A percentile compares a stretch with the other conserved stretches of the same genome.
Evolutionary conservation across 1,140 invertebrate species (phyloP).

Genomic region (Lasaia peninsularis): DNA sequence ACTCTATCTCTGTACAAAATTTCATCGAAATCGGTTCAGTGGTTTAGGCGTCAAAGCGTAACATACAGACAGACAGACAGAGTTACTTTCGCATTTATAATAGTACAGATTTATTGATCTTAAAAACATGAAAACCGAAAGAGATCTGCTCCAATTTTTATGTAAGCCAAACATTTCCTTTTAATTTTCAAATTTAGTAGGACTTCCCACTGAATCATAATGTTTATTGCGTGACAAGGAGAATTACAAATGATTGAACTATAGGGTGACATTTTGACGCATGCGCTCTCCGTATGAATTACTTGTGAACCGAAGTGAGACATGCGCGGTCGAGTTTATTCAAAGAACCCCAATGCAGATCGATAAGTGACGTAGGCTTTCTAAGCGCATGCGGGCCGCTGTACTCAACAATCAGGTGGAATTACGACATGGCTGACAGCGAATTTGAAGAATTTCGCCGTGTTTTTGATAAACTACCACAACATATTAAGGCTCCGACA

Average conservation of each 20-base stretch:
- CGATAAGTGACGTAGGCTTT: conserved; percentile 40
- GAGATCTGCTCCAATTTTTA: too few species aligned
- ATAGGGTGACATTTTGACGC: conserved; percentile 31
- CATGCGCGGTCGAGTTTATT: conserved; percentile 34
- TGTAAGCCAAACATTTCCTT: too few species aligned
- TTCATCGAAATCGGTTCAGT: too few species aligned
- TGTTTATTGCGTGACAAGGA: conserved; percentile 27
- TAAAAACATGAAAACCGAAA: too few species aligned
- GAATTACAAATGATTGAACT: conserved; percentile 13
- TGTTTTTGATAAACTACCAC: conserved; percentile 88
- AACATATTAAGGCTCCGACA: conserved; percentile 86
- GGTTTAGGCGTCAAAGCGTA: too few species aligned
- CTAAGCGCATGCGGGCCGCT: conserved; percentile 52
- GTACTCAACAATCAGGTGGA: conserved; percentile 53
- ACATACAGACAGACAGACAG: too few species aligned
- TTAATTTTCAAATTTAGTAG: conserved; percentile 20
- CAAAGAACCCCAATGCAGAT: conserved; percentile 32
- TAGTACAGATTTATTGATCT: too few species aligned
- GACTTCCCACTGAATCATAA: conserved; percentile 53
- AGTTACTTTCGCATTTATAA: too few species aligned
- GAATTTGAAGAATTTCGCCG: conserved; percentile 95
- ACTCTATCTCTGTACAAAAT: too few species aligned
- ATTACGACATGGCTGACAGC: conserved; percentile 88
- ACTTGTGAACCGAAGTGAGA: conserved; percentile 29
- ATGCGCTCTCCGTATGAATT: conserved; percentile 14